Conservation (phyloP, 2,888 invertebrate genomes). For the Prosapia bicincta region DNA sequence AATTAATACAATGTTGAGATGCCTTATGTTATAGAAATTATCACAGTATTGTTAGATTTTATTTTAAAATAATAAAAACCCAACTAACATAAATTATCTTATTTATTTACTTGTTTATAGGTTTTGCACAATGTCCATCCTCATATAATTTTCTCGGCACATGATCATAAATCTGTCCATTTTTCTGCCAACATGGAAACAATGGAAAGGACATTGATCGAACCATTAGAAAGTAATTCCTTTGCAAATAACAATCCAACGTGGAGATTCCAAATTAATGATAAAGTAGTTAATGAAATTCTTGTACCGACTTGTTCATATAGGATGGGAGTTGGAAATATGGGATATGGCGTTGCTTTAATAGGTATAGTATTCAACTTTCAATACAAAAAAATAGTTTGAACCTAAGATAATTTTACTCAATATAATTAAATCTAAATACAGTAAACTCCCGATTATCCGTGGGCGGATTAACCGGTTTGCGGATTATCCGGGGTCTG, state of each 20-base stretch:
- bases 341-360: constrained; percentile 83
- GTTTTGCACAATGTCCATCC: constrained; percentile 62
- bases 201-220: constrained; percentile 37
- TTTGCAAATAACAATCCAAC: constrained; percentile 21
- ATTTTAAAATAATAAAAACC: too few species aligned
- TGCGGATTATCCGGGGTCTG: too few species aligned
- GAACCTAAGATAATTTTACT: too few species aligned
- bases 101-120: constrained; percentile 47
- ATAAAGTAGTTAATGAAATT: constrained; percentile 64
- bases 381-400: too few species aligned
- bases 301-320: constrained; percentile 94
- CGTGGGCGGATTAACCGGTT: too few species aligned
- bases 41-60: too few species aligned
- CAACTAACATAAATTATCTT: too few species aligned
- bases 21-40: too few species aligned
- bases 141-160: constrained; percentile 65
- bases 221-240: constrained; percentile 28
- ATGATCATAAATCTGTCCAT: constrained; percentile 64
- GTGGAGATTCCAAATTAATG: constrained; percentile 39
- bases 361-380: constrained; percentile 54
- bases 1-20: too few species aligned
- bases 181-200: constrained; percentile 39
- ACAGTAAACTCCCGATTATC: too few species aligned
- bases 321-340: constrained; percentile 85
- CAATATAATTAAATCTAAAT: too few species aligned